Base-by-base conservation (phyloP, 2,113 vertebrate species). In the Spermophilus dauricus region DNA sequence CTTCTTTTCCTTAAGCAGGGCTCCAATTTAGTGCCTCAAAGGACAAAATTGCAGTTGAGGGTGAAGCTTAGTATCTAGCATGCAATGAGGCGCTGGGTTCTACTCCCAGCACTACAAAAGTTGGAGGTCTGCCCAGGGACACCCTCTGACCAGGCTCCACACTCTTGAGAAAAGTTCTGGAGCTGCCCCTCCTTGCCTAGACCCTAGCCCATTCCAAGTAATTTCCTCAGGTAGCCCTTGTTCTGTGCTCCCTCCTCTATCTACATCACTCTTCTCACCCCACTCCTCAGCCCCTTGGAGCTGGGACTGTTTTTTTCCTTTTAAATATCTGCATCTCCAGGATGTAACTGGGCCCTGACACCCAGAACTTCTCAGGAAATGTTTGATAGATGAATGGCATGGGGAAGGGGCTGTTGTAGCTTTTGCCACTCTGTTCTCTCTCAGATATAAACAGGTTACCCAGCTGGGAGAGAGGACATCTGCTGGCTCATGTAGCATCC, bases 381-480 rank as follows among this genome's bases (percentile, higher is more conserved):
- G 30, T 45, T 53, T 91, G 37, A 39, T 65, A 89, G 86, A 8
- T 91, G 89, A 81, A 84, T 37, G 86, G 39, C 6, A 2, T 3
- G 75, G 87, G 94, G 63, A 61, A 42, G 91, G 67, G 81, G 45
- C 86, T 58, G 84, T 48, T 12, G 51, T 76, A 0, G 26, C 73
- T n/a, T 42, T 34, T 53, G 75, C 91, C 63, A 61, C 83, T 97
- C 76, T 97, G 73, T 95, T 3, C 69, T 97, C 45, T 96, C 92
- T 96, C 94, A 98, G 98, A 97, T 93, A 69, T 91, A 77, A 97
- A 51, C 95, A 98, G 98, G 93, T 87, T 96, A 20, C 97, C 98
- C 86, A 75, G 84, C 88, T 98, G 97, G 97, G 88, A 88, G 69
- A 92, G 95, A 96, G 81, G 86, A 92, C 87, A 58, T 53, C 84